These are phyloP conservation scores for Hermaeophaga mercurialis DNA, from an alignment of 2,888 invertebrate genomes.

Conservation along the genomic window DNA sequence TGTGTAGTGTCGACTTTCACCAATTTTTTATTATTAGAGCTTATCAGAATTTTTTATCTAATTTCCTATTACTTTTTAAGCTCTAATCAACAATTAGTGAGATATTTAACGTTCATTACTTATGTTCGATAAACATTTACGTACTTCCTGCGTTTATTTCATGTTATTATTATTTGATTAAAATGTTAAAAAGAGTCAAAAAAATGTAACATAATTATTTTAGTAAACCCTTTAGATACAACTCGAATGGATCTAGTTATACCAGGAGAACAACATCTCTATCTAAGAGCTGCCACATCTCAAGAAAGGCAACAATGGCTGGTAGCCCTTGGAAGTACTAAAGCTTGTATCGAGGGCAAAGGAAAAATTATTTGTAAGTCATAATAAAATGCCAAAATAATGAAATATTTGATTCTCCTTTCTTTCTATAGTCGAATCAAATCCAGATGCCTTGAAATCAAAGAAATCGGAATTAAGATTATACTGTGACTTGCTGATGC, in stretches of 20 bases:
- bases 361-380: constrained; percentile 39
- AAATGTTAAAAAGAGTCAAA: too few species aligned
- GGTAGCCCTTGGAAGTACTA: constrained; percentile 78
- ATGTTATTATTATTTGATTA: too few species aligned
- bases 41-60: too few species aligned
- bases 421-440: constrained; percentile 57
- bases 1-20: neutral
- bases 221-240: constrained; percentile 73
- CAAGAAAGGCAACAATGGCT: constrained; percentile 83
- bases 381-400: constrained; percentile 10
- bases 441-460: constrained; percentile 67
- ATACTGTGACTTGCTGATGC: constrained; percentile 83
- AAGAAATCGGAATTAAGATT: constrained; percentile 79
- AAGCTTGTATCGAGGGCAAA: constrained; percentile 61
- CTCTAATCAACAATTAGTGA: too few species aligned
- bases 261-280: constrained; percentile 82
- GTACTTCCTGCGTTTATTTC: too few species aligned
- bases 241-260: constrained; percentile 78
- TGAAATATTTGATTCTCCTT: neutral
- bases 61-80: too few species aligned
- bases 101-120: too few species aligned
- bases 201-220: too few species aligned
- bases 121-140: too few species aligned
- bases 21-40: neutral
- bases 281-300: constrained; percentile 75